These are phyloP conservation scores for Semotilus atromaculatus DNA, from an alignment of 2,797 vertebrate species.

Conservation along the genomic window DNA sequence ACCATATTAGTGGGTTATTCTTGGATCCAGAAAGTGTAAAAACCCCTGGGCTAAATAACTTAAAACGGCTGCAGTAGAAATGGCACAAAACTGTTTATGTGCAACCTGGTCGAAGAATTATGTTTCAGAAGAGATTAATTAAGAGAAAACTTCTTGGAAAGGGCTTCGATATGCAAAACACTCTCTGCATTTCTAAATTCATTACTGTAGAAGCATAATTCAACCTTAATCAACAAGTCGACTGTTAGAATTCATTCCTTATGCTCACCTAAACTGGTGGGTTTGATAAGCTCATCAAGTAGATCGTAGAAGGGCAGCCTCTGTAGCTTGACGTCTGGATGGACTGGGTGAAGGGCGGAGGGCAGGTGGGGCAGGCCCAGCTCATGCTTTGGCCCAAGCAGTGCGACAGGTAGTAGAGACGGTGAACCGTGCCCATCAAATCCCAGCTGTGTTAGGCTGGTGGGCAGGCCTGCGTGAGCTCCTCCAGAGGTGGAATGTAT, in stretches of 20 bases:
- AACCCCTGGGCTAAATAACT: not conserved
- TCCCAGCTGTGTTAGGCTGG: conserved; percentile 87
- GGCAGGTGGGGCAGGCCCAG: conserved; percentile 94
- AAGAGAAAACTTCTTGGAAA: not conserved
- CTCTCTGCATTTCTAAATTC: not conserved
- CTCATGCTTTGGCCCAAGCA: conserved; percentile 97
- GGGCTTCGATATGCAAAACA: not conserved
- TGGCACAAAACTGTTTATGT: not conserved
- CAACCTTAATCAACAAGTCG: not conserved
- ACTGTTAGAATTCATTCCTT: not conserved
- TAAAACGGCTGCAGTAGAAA: not conserved
- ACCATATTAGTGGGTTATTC: not conserved
- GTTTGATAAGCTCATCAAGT: conserved; percentile 97
- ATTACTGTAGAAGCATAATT: not conserved
- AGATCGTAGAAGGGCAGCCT: conserved; percentile 98
- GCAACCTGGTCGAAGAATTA: not conserved
- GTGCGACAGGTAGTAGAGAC: conserved; percentile 92
- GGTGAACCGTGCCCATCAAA: conserved; percentile 88
- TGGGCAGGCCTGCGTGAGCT: conserved; percentile 75
- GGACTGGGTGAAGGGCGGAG: conserved; percentile 94
- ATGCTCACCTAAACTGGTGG: conserved; percentile 94
- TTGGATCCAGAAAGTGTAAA: not conserved
- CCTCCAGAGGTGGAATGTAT: conserved; percentile 85
- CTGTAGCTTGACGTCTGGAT: conserved; percentile 98
- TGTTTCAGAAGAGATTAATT: not conserved